phyloP scores from a whole-genome alignment of 2,888 invertebrate genomes.

The Yponomeuta cagnagella region DNA sequence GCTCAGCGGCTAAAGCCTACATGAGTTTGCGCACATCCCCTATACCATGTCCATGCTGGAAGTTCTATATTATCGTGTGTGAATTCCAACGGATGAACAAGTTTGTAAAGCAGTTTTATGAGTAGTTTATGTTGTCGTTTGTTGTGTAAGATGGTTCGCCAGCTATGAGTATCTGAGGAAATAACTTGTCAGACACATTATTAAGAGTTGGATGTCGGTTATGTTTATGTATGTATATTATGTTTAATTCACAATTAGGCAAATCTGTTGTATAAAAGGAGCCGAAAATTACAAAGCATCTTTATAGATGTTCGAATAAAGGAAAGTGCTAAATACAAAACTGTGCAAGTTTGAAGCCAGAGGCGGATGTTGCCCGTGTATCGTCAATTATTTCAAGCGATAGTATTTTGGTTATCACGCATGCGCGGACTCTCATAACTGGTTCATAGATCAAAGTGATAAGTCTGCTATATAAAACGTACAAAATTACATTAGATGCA shows the following conservation, averaged over 20 bases:
- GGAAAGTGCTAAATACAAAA: slow-evolving; percentile 47
- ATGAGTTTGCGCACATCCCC: slow-evolving; percentile 71
- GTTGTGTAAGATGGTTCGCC: slow-evolving; percentile 46
- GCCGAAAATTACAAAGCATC: slow-evolving; percentile 60
- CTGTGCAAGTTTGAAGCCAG: slow-evolving; percentile 65
- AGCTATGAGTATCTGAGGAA: slow-evolving; percentile 50
- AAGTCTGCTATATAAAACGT: slow-evolving; percentile 34
- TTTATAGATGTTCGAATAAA: slow-evolving; percentile 27
- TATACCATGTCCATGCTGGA: slow-evolving; percentile 67
- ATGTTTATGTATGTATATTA: slow-evolving; percentile 19
- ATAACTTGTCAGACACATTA: slow-evolving; percentile 42
- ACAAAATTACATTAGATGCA: slow-evolving; percentile 41
- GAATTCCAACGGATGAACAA: slow-evolving; percentile 55
- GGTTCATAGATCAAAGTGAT: not conserved
- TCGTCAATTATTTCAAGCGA: not conserved
- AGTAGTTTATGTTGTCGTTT: slow-evolving; percentile 32
- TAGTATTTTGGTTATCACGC: slow-evolving; percentile 37
- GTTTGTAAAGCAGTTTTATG: slow-evolving; percentile 22
- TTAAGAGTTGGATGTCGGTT: slow-evolving; percentile 23
- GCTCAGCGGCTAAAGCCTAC: slow-evolving; percentile 66
- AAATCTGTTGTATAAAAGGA: slow-evolving; percentile 24
- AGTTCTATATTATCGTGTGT: slow-evolving; percentile 42
- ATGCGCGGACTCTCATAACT: slow-evolving; percentile 44
- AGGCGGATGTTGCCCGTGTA: slow-evolving; percentile 37
- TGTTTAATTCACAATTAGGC: slow-evolving; percentile 14